These are phyloP conservation scores for Antedon bifida DNA, from an alignment of 35 echinoderm and acorn worm species.

Conservation along the genomic window DNA sequence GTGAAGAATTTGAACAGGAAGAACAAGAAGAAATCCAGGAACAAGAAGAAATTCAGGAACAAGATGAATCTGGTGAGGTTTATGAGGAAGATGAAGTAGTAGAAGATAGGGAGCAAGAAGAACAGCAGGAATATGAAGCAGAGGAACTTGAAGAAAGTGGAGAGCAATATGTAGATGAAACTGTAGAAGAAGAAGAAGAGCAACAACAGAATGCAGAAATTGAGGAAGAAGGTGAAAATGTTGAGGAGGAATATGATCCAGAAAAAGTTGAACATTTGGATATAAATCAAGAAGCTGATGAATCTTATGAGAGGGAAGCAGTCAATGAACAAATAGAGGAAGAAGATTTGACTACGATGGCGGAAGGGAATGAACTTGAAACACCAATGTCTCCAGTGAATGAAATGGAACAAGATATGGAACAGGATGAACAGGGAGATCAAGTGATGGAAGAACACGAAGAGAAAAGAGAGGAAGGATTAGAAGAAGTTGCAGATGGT, in stretches of 20 bases:
- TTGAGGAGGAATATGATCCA: conserved; percentile 14
- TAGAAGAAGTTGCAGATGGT: conserved; percentile 16
- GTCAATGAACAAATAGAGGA: conserved; percentile 16
- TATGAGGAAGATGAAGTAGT: conserved; percentile 14
- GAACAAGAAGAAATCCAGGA: conserved; percentile 2
- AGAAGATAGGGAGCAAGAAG: neutral
- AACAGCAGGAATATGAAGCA: conserved; percentile 3
- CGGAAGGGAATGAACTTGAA: neutral
- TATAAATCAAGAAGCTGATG: conserved; percentile 19
- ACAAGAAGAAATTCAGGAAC: conserved; percentile 2
- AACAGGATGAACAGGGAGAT: conserved; percentile 1
- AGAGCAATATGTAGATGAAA: conserved; percentile 4
- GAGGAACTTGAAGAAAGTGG: conserved; percentile 8
- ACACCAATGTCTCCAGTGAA: neutral
- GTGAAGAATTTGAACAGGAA: neutral
- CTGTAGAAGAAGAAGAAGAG: neutral
- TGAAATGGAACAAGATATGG: conserved; percentile 12
- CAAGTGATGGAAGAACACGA: neutral
- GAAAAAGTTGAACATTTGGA: conserved; percentile 14
- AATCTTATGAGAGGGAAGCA: conserved; percentile 1
- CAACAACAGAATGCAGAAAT: neutral
- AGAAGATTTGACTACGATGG: neutral
- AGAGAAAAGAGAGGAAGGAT: neutral
- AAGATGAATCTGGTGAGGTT: conserved; percentile 9
- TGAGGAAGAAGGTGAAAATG: conserved; percentile 3